Conservation (phyloP, 1,140 invertebrate species). For the Harpegnathos saltator region DNA sequence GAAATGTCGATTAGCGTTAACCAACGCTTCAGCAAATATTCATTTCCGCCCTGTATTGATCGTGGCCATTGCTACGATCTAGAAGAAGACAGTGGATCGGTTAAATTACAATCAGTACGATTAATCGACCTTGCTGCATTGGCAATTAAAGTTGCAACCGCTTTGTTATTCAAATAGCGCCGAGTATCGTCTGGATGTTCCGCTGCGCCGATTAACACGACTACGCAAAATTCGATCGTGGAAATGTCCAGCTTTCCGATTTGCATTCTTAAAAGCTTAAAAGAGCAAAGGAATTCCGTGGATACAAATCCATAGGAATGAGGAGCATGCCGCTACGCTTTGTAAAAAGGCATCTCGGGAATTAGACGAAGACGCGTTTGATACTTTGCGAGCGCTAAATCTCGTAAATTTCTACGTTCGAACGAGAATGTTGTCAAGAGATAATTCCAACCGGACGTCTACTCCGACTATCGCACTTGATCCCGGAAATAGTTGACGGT, state of each 20-base stretch:
- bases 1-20: not conserved
- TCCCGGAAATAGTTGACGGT: too few species aligned
- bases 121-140: not conserved
- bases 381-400: conserved; percentile 14
- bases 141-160: not conserved
- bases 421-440: not conserved
- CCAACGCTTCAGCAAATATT: not conserved
- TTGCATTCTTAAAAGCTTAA: not conserved
- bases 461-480: not conserved
- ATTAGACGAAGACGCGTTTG: conserved; percentile 19
- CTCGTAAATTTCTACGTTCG: conserved; percentile 3
- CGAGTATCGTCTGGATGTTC: not conserved
- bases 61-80: not conserved
- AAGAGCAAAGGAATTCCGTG: not conserved
- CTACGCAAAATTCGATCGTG: not conserved
- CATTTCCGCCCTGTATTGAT: not conserved
- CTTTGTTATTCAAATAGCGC: not conserved
- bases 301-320: not conserved
- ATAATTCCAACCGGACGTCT: not conserved
- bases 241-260: not conserved
- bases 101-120: conserved; percentile 15
- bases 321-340: conserved; percentile 1
- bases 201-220: not conserved
- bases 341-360: conserved; percentile 13
- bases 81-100: not conserved